These are phyloP conservation scores for Lipophrys pholis DNA, from an alignment of 2,113 vertebrate species.

Conservation along the genomic window DNA sequence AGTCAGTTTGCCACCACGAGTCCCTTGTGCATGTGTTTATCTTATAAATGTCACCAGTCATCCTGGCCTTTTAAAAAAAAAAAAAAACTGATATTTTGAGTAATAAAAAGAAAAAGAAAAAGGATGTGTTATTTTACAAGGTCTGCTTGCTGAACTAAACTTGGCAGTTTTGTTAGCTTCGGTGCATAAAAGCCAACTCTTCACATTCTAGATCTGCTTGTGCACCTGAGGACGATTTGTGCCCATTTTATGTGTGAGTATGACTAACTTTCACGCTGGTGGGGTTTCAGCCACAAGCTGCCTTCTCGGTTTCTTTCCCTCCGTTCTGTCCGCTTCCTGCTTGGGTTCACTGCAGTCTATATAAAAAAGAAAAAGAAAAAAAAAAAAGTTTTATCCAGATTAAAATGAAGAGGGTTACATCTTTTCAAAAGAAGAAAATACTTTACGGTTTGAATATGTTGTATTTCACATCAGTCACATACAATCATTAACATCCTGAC, in stretches of 20 bases:
- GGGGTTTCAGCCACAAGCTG: constrained; percentile 49
- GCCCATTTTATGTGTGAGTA: constrained; percentile 98
- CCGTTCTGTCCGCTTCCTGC: constrained; percentile 65
- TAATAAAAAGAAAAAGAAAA: too few species aligned
- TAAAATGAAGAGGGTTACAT: background rate
- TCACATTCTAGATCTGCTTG: constrained; percentile 97
- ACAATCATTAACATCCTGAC: background rate
- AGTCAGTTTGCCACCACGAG: too few species aligned
- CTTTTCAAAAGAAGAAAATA: background rate
- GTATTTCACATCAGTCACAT: constrained; percentile 10
- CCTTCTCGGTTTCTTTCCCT: constrained; percentile 67
- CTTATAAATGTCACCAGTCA: background rate
- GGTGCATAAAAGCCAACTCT: constrained; percentile 91
- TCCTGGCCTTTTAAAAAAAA: background rate
- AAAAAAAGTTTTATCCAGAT: constrained; percentile 85
- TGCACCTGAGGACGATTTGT: constrained; percentile 93
- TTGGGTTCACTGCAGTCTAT: constrained; percentile 56
- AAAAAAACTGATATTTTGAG: too few species aligned
- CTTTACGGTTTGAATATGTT: background rate
- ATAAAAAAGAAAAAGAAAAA: background rate
- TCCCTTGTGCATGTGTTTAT: too few species aligned
- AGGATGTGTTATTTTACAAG: constrained; percentile 36
- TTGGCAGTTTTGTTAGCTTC: constrained; percentile 84
- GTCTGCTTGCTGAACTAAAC: constrained; percentile 81
- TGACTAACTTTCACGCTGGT: constrained; percentile 85